Conservation (phyloP, 2,797 vertebrate species). For the Falco naumanni region DNA sequence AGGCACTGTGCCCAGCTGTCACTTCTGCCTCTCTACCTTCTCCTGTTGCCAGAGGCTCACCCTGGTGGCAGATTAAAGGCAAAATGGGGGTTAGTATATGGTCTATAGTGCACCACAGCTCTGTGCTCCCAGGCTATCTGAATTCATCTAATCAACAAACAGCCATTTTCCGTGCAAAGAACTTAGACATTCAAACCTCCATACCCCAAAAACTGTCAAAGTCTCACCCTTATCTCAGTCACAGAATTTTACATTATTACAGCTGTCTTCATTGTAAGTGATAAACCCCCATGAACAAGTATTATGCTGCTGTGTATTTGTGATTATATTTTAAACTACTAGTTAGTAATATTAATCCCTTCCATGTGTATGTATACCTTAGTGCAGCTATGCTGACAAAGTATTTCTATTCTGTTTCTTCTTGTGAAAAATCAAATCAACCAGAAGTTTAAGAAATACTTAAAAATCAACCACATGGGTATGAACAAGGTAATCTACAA, state of each 20-base stretch:
- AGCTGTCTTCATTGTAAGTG: conserved; percentile 1
- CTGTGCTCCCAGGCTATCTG: not conserved
- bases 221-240: not conserved
- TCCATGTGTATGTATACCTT: not conserved
- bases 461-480: not conserved
- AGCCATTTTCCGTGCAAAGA: not conserved
- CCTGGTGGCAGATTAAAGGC: not conserved
- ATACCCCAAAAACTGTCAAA: not conserved
- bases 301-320: not conserved
- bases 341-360: conserved; percentile 17
- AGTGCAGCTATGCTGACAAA: not conserved
- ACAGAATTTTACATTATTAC: not conserved
- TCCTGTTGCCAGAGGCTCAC: not conserved
- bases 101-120: not conserved
- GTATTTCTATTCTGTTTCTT: conserved; percentile 11
- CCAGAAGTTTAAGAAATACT: conserved; percentile 16
- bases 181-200: not conserved
- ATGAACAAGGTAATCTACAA: not conserved
- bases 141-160: not conserved
- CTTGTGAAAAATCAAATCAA: conserved; percentile 46
- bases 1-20: not conserved
- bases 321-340: conserved; percentile 12
- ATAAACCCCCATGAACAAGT: not conserved
- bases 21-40: not conserved
- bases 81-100: not conserved